Evolutionary conservation across 2,113 vertebrate genomes (phyloP).

Genomic region (Leptodactylus fuscus): DNA sequence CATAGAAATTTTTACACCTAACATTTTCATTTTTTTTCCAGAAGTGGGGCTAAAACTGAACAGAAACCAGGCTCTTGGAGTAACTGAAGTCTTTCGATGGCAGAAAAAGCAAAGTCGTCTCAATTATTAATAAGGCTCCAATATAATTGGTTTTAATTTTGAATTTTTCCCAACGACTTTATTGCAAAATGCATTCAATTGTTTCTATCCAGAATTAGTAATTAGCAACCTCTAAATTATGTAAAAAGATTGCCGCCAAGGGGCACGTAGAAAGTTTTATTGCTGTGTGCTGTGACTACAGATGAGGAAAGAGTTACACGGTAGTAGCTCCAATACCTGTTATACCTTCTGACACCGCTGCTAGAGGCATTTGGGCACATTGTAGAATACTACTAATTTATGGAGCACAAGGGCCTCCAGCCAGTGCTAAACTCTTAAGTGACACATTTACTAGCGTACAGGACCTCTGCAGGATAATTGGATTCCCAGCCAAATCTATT

Average conservation of each 20-base stretch:
- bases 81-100: background rate
- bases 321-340: background rate
- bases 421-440: constrained; percentile 40
- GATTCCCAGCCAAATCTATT: background rate
- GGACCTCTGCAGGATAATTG: constrained; percentile 16
- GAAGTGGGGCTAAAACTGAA: background rate
- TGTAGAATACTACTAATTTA: constrained; percentile 23
- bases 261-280: constrained; percentile 21
- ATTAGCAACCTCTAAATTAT: constrained; percentile 11
- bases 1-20: no score
- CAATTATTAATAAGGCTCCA: background rate
- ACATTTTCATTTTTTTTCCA: no score
- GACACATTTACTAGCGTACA: constrained; percentile 36
- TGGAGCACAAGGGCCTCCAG: constrained; percentile 9
- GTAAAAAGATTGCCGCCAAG: background rate
- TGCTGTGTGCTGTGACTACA: constrained; percentile 9
- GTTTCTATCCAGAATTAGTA: constrained; percentile 14
- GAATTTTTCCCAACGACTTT: constrained; percentile 1
- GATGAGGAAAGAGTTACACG: background rate
- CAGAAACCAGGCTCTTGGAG: background rate
- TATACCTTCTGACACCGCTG: background rate
- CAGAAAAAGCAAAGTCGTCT: background rate
- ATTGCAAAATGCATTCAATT: background rate
- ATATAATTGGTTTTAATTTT: constrained; percentile 18
- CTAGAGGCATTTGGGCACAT: constrained; percentile 12